Base-by-base conservation (phyloP, 2,888 invertebrate genomes). In the Drepanosiphum platanoidis region DNA sequence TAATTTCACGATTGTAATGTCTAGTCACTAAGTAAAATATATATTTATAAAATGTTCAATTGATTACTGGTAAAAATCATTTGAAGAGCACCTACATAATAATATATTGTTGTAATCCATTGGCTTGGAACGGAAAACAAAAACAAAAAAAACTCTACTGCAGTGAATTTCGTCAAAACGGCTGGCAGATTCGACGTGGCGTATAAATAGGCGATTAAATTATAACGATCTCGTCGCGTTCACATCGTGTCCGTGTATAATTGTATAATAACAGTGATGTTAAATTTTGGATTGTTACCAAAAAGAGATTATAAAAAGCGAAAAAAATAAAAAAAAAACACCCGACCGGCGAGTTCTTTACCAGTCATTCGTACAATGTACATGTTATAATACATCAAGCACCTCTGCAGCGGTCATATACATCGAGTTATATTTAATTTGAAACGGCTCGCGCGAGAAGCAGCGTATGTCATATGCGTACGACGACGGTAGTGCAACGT, bases 221-320 rank as follows among this genome's bases (percentile, higher is more conserved):
- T 7, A 52, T 2, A 22, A 52, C 22, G 22, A 52, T 52, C 52
- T 52, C 22, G 8, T 52, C 52, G 52, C 22, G 52, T 52, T 52
- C 0, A 18, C 5, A 52, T 18, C 52, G 27, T 5, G 61, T 27
- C 3, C 27, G 61, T 22, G 27, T 61, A 7, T 18, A 22, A 7
- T 42, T 13, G 52, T 22, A 1, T 22, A 1, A 61, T 27, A 18
- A 66, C 58, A n/a, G 4, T 58, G n/a, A 52, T 52, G 22, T 30
- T 13, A 5, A 11, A n/a, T 15, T 75, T 75, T 75, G 75, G 74
- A 74, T 74, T 74, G 34, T n/a, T 58, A 75, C 75, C 75, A 58
- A 75, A n/a, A 58, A 46, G 32, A 30, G 32, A n/a, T n/a, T n/a
- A n/a, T n/a, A n/a, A n/a, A n/a, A n/a, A n/a, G n/a, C n/a, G n/a